Evolutionary conservation across 1,140 invertebrate genomes (phyloP).

Genomic region (Anastrepha obliqua): DNA sequence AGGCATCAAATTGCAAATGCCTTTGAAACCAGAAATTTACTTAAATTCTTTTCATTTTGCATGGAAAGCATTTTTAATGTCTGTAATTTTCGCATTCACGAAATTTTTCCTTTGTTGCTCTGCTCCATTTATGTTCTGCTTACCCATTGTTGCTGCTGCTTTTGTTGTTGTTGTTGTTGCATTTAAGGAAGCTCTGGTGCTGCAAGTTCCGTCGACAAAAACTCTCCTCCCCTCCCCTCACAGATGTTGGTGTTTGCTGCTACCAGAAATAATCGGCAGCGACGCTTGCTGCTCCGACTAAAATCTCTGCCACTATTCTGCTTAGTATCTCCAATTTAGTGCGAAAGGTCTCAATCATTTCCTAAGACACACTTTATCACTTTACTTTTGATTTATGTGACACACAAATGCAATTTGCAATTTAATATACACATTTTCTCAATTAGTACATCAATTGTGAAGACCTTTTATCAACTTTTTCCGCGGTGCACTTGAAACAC

Average conservation of each 20-base stretch:
- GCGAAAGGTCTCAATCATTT: constrained; percentile 39
- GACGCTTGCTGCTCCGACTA: not conserved
- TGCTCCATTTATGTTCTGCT: constrained; percentile 13
- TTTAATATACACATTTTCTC: constrained; percentile 50
- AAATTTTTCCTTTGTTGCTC: constrained; percentile 33
- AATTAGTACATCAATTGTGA: constrained; percentile 35
- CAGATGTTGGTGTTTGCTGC: not conserved
- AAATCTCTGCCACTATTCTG: constrained; percentile 14
- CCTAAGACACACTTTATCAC: constrained; percentile 8
- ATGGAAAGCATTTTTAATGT: constrained; percentile 9
- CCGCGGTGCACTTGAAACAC: constrained; percentile 27
- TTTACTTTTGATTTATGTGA: constrained; percentile 32
- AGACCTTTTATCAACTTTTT: constrained; percentile 35
- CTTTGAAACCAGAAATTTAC: constrained; percentile 12
- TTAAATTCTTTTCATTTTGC: not conserved
- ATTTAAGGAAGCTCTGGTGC: constrained; percentile 44
- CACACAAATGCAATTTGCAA: constrained; percentile 44
- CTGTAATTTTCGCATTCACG: not conserved
- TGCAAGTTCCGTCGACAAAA: constrained; percentile 23
- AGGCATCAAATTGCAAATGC: not conserved
- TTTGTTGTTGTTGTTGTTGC: constrained; percentile 22
- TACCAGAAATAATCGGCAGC: not conserved
- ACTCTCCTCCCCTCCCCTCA: not conserved
- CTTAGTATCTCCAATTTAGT: not conserved
- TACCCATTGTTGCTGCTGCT: constrained; percentile 34